Evolutionary conservation across 2,797 vertebrate genomes (phyloP), one percentile per base, ranked within the genome.

Genomic region (Aselliscus stoliczkanus): DNA sequence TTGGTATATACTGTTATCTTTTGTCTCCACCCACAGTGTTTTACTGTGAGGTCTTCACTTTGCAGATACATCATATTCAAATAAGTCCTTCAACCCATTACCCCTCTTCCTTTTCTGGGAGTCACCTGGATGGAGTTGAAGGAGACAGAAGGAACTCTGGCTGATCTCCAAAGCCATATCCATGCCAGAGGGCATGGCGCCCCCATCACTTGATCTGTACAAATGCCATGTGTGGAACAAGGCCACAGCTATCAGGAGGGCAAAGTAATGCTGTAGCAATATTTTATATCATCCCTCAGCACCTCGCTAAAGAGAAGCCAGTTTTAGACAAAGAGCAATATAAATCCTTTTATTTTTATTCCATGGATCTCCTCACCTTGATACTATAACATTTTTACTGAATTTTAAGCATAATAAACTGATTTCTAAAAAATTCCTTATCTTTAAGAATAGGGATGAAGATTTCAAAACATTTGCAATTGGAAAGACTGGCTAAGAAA

Each of bases 401-500:
- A 90, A 54, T 85, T 86, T 94, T 93, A 86, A 75, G 64, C 67
- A 90, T 4, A 83, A 23, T 42, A 29, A 65, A 75, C 4, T 31
- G 7, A 91, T 70, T 95, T 88, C 25, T 58, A 15, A 27, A 39
- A 37, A n/a, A 34, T 12, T 73, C 4, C 31, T 88, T 92, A 64
- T 93, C 62, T 83, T 92, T 92, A 67, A 94, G 18, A 88, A 89
- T 80, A 67, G 29, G 31, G 27, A 84, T 69, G 21, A 84, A 64
- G n/a, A 47, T 88, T 95, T 94, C 56, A 85, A 96, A 95, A 81
- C 37, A 94, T 82, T 92, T 93, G 25, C 52, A 80, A 14, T 84
- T 91, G 15, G 39, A 72, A 67, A 65, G 31, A 92, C 88, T 91
- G 31, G 54, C 14, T 92, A 88, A 64, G 93, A 90, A 37, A 91